phyloP scores from a whole-genome alignment of 2,888 invertebrate species.

The Julus scandinavius region DNA sequence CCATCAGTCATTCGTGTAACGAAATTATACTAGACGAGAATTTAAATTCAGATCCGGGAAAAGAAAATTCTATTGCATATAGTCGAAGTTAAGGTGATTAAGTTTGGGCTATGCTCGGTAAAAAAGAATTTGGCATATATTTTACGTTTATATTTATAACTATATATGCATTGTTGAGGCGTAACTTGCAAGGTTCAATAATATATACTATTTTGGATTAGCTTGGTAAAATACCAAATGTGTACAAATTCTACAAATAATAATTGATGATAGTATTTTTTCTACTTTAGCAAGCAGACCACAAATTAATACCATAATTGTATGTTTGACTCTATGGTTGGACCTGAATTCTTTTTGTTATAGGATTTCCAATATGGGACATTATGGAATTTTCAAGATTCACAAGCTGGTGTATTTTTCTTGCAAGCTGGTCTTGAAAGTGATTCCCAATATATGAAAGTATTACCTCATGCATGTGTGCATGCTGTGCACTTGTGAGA shows the following conservation, averaged over 20 bases:
- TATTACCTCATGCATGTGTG: not conserved
- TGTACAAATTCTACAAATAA: not conserved
- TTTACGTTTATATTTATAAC: not conserved
- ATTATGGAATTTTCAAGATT: no score
- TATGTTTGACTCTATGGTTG: not conserved
- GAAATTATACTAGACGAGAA: slow-evolving; percentile 16
- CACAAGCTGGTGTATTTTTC: no score
- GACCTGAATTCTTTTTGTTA: not conserved
- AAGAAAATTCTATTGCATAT: not conserved
- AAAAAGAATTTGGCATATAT: not conserved
- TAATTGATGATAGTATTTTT: not conserved
- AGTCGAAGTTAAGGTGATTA: not conserved
- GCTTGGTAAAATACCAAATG: not conserved
- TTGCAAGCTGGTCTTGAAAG: no score
- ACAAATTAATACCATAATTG: not conserved
- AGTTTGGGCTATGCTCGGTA: not conserved
- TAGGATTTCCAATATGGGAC: no score
- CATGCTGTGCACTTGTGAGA: not conserved
- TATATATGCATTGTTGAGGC: not conserved
- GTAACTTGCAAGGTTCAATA: not conserved
- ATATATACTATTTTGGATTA: not conserved
- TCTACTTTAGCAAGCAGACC: not conserved
- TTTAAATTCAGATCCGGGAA: not conserved
- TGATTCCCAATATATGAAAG: no score
- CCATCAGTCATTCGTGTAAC: not conserved